Base-by-base conservation (phyloP, 2,797 vertebrate genomes). In the Cirrhinus mrigala region DNA sequence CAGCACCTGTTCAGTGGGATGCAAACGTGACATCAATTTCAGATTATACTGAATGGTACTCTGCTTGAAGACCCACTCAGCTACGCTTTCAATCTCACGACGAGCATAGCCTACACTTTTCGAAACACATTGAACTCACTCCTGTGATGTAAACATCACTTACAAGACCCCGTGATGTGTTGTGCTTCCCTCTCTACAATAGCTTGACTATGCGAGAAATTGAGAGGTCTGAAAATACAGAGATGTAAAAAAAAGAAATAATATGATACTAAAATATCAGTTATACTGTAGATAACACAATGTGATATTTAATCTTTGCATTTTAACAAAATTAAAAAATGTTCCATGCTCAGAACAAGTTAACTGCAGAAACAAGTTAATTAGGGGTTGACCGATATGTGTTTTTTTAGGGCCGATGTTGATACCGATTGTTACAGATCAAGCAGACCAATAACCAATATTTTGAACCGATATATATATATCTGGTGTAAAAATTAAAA, bases 1-100 rank as follows among this genome's bases (percentile, higher is more conserved):
- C 40, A 60, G 68, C 80, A 83, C 60, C 73, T 69, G 48, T 69
- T 84, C 33, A 44, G n/a, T 84, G 60, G 50, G 82, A 77, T 78
- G 48, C 16, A 37, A 16, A 77, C 33, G 48, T 77, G 82, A 56
- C 82, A 77, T 84, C 74, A 68, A 52, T 56, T 84, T 84, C 60
- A 46, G 73, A 77, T 76, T 81, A 68, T 54, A 68, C 46, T 56
- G 73, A 84, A 68, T 69, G 52, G 60, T n/a, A 6, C 82, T 84
- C n/a, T 12, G 73, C 74, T 69, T 68, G 48, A 56, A 84, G 73
- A 44, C 81, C 29, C 82, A 77, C 82, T 56, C 73, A 29, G 73
- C 74, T 76, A 37, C n/a, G 11, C 44, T 68, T 54, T 68, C 60
- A 44, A 54, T 83, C 27, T 83, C 52, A 54, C 14, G 2, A 77